Evolutionary conservation across 2,113 vertebrate genomes (phyloP).

Genomic region (Baryphthengus martii): DNA sequence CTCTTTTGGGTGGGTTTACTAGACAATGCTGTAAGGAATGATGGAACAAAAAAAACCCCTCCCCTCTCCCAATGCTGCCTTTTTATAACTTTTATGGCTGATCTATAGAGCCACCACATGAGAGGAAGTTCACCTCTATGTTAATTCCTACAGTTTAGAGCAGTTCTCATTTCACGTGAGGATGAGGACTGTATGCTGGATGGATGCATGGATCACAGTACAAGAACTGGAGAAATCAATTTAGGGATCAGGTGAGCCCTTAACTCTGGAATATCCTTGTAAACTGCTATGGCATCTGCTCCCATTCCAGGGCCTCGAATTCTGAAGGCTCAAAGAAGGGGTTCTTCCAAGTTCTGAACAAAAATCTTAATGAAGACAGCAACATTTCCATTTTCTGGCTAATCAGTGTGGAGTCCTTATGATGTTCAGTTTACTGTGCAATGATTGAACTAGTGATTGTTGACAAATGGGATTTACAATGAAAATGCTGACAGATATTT

Average conservation of each 20-base stretch:
- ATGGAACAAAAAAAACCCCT: neutral
- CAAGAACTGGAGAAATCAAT: neutral
- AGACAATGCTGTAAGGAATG: neutral
- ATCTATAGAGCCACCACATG: neutral
- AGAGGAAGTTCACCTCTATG: neutral
- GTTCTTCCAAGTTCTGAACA: neutral
- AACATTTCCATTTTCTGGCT: neutral
- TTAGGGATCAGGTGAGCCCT: neutral
- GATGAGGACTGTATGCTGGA: neutral
- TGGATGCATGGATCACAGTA: neutral
- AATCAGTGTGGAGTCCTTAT: neutral
- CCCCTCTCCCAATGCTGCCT: neutral
- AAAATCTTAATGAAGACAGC: neutral
- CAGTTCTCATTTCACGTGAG: neutral
- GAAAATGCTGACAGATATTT: constrained; percentile 39
- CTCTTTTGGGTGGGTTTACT: neutral
- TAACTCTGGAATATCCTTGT: neutral
- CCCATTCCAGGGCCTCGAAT: neutral
- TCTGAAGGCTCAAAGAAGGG: neutral
- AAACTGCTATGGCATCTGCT: neutral
- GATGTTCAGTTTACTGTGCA: neutral
- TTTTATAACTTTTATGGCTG: neutral
- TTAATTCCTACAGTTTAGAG: neutral
- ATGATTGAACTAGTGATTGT: neutral
- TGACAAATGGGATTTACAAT: constrained; percentile 27